phyloP scores from a whole-genome alignment of 2,113 vertebrate species.

The Hypomesus transpacificus region DNA sequence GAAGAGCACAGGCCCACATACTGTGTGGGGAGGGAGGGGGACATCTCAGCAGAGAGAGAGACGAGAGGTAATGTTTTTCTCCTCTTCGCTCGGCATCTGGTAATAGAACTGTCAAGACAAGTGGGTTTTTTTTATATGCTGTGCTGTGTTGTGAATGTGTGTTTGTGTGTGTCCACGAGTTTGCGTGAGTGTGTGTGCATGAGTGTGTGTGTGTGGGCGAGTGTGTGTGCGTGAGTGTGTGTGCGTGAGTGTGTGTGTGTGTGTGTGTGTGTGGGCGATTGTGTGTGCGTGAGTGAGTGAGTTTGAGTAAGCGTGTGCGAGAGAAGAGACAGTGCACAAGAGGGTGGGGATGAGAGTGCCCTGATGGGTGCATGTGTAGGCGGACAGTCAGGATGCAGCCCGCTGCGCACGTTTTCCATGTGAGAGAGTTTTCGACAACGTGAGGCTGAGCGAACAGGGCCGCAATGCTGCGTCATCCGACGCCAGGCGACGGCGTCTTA shows the following conservation, averaged over 20 bases:
- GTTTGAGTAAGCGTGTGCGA: not conserved
- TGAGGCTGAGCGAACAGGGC: too few relatives aligned
- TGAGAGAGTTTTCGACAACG: too few relatives aligned
- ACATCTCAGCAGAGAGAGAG: slow-evolving; percentile 14
- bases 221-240: too few relatives aligned
- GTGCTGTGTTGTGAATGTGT: not conserved
- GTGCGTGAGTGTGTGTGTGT: slow-evolving; percentile 6
- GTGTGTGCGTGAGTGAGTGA: too few relatives aligned
- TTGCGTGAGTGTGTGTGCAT: not conserved
- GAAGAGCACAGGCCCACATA: slow-evolving; percentile 41
- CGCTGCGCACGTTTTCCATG: too few relatives aligned
- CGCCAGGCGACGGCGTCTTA: slow-evolving; percentile 43
- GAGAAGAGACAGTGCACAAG: not conserved
- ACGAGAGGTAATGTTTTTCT: not conserved
- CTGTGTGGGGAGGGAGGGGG: not conserved
- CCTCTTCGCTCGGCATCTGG: too few relatives aligned
- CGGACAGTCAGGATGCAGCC: too few relatives aligned
- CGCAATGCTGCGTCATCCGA: too few relatives aligned
- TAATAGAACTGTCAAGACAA: too few relatives aligned
- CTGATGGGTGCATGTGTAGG: not conserved
- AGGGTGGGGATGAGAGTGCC: not conserved
- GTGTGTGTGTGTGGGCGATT: not conserved
- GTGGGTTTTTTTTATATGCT: not conserved
- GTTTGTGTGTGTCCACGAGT: not conserved
- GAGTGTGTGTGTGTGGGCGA: too few relatives aligned